A percentile compares a stretch with the other conserved stretches of the same genome.
These are phyloP conservation scores for Otolemur garnettii DNA, from an alignment of 2,113 vertebrate genomes.

Conservation along the genomic window DNA sequence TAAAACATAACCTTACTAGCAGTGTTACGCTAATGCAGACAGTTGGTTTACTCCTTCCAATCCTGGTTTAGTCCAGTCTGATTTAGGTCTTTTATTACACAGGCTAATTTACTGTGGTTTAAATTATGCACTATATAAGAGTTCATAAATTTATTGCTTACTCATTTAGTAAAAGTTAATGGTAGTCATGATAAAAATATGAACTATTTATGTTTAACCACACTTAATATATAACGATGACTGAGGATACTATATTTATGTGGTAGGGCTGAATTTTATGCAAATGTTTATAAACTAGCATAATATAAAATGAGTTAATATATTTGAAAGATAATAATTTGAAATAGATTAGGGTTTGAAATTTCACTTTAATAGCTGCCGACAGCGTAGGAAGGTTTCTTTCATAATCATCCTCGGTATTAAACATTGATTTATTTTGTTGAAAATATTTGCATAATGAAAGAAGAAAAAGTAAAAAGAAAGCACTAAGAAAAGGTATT, in stretches of 20 bases:
- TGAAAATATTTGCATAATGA: background rate
- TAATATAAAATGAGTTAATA: background rate
- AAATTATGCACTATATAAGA: background rate
- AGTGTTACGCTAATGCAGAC: background rate
- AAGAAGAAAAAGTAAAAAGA: background rate
- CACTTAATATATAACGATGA: background rate
- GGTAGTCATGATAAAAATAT: background rate
- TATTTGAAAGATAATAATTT: background rate
- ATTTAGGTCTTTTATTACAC: slow-evolving; percentile 45
- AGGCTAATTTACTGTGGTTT: background rate
- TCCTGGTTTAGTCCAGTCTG: background rate
- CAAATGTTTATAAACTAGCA: background rate
- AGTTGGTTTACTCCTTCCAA: background rate
- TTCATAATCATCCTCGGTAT: background rate
- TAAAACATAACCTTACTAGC: background rate
- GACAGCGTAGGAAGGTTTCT: background rate
- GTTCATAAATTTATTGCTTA: background rate
- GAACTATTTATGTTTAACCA: background rate
- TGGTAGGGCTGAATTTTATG: background rate
- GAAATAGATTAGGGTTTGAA: background rate
- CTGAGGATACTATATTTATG: background rate
- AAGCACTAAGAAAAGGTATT: background rate
- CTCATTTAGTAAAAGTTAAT: background rate
- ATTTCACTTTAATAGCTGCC: background rate
- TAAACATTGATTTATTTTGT: background rate